Base-by-base conservation (phyloP, 2,113 vertebrate genomes). In the Todiramphus saurophagus region DNA sequence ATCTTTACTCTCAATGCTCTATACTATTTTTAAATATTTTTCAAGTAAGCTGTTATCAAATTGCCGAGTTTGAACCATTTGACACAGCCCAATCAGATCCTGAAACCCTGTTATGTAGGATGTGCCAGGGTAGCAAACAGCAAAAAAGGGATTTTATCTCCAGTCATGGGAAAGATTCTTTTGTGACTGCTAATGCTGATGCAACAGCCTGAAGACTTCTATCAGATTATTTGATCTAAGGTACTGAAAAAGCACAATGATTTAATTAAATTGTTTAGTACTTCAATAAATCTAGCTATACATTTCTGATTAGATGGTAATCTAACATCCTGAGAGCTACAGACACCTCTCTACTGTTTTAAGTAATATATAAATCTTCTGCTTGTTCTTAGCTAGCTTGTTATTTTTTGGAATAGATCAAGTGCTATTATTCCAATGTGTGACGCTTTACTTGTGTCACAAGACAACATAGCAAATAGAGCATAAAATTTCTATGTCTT, bases 361-460 rank as follows among this genome's bases (percentile, higher is more conserved):
- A 79, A 84, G 62, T 51, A 78, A 75, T 25, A 41, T 12, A 82
- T 83, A 91, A 82, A 60, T 72, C 69, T 89, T 87, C 21, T 53
- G 21, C 30, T 75, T 55, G 27, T 79, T 93, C 50, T 87, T 70
- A 68, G 74, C 43, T 89, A 39, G 11, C 72, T 84, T 77, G 33
- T 28, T 28, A 1, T 19, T 76, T 81, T 62, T 51, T 23, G 2
- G 59, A 84, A 62, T 17, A 87, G 60, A 89, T 70, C 58, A 87
- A 48, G 81, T 64, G 60, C 37, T 90, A 12, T 83, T 89, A 63
- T 70, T 94, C 37, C 33, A 50, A 17, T 56, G 48, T 50, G 33
- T 91, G 84, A 70, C 84, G 77, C 16, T 5, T 88, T 73, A 51
- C 30, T 62, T 87, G 41, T 72, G 62, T 67, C 80, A 87, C n/a